phyloP scores from a whole-genome alignment of 2,113 vertebrate genomes.

The Arenaria interpres region DNA sequence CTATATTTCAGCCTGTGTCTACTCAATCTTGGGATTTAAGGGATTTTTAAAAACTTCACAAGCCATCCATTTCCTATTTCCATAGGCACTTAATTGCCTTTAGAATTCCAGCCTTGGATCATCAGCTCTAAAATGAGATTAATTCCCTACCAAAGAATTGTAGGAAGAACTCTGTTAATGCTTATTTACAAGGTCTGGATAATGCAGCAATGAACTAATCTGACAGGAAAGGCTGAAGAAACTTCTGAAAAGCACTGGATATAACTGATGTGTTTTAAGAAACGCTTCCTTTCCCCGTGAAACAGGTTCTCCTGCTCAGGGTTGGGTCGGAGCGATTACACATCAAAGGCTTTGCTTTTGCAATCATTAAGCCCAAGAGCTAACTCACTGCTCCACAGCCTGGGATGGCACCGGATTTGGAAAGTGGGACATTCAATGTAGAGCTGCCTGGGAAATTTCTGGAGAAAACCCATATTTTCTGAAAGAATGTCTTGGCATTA shows the following conservation, averaged over 20 bases:
- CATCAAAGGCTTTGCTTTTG: background rate
- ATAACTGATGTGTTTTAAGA: background rate
- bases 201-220: background rate
- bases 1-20: background rate
- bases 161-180: background rate
- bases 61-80: background rate
- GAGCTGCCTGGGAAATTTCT: background rate
- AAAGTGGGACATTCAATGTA: background rate
- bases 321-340: background rate
- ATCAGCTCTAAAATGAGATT: background rate
- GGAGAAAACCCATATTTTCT: background rate
- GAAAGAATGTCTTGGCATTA: background rate
- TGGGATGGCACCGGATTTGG: background rate
- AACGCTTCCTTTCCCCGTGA: background rate
- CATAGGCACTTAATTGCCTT: background rate
- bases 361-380: background rate
- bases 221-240: background rate
- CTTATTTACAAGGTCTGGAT: background rate
- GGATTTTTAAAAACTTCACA: background rate
- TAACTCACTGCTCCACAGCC: background rate
- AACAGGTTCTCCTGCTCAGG: conserved; percentile 30
- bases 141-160: background rate
- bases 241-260: background rate
- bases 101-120: background rate
- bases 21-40: background rate